Base-by-base conservation (phyloP, 2,113 vertebrate genomes). In the Trogon surrucura region DNA sequence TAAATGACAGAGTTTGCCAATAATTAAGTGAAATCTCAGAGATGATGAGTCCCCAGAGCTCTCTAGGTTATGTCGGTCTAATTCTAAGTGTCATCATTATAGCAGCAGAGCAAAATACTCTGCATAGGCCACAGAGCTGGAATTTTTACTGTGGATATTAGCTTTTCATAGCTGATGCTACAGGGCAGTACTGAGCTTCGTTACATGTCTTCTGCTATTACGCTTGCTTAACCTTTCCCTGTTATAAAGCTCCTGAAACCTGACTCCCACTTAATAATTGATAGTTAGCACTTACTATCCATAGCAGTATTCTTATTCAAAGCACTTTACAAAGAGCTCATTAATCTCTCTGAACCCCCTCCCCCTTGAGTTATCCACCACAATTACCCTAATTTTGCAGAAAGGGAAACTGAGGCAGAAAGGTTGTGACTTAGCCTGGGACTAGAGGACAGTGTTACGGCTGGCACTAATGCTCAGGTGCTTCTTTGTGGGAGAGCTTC, bases 1-100 rank as follows among this genome's bases (percentile, higher is more conserved):
- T 97, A 96, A 96, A 97, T 96, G 96, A 96, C 94, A 96, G 96
- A 97, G 96, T 96, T 97, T 96, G 96, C 96, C 96, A 96, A 97
- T 97, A 97, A 97, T 97, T 96, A 97, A 97, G 96, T 97, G 96
- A 96, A 96, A 96, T 97, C 96, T 96, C 95, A 81, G 95, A 93
- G 96, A 96, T 96, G 93, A 97, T 97, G 96, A 96, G 96, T 96
- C 96, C 96, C 96, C 86, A 92, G 96, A 97, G 96, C 96, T 97
- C 96, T 94, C 91, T 96, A 96, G 96, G 96, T 97, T 97, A 96
- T 92, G 96, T 93, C 3, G 73, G 88, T 95, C 95, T 97, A 96
- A 97, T 97, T 96, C 95, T 92, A 96, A 97, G 96, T 97, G 96
- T 96, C 96, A 97, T 96, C 96, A 85, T 97, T 97, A 97, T 70